Percentiles rank a stretch among this genome's conserved stretches.
Conservation (phyloP, 92 coral and sea anemone species). For the Micromussa lordhowensis region DNA sequence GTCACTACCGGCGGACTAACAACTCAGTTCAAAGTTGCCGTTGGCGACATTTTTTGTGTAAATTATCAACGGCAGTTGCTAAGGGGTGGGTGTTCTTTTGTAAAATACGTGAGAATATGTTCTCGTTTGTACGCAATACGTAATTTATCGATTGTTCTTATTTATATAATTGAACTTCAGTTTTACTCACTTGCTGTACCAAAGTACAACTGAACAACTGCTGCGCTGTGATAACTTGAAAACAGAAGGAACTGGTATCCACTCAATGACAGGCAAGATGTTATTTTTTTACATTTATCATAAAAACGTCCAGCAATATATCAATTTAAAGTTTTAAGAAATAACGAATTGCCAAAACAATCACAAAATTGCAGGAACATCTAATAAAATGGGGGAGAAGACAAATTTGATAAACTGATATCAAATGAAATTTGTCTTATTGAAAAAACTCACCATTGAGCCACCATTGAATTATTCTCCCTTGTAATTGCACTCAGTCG, state of each 20-base stretch:
- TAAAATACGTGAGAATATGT: neutral
- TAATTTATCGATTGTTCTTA: neutral
- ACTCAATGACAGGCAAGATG: neutral
- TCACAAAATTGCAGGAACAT: neutral
- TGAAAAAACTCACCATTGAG: neutral
- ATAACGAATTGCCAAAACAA: neutral
- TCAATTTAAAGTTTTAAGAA: neutral
- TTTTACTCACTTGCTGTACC: neutral
- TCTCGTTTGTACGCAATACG: neutral
- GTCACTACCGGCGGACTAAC: neutral
- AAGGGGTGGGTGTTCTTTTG: neutral
- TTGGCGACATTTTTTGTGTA: neutral
- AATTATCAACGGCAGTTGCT: neutral
- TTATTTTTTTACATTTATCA: neutral
- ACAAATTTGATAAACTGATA: neutral
- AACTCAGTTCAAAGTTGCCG: neutral
- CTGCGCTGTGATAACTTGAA: too few relatives aligned
- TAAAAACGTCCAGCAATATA: neutral
- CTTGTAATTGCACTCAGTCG: too few relatives aligned
- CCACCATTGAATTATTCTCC: too few relatives aligned
- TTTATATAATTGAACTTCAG: neutral
- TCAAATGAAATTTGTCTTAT: neutral
- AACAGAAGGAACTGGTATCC: neutral
- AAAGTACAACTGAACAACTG: neutral
- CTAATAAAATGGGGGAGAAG: neutral